phyloP scores from a whole-genome alignment of 2,113 vertebrate genomes.

The Bos indicus region DNA sequence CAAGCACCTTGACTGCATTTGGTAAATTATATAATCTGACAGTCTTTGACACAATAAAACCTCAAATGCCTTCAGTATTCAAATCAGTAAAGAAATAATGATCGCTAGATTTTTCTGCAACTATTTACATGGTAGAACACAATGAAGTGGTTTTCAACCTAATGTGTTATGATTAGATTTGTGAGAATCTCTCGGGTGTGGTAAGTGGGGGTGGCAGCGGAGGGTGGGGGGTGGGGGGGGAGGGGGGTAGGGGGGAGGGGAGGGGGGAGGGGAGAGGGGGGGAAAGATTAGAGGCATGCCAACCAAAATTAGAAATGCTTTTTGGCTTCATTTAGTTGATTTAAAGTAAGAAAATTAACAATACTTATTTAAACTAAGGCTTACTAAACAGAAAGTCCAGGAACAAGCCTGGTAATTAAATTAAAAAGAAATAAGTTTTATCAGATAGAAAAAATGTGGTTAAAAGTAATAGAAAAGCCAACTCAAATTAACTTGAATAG shows the following conservation, averaged over 20 bases:
- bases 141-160: neutral
- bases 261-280: accelerated
- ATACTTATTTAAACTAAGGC: neutral
- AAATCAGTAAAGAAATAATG: neutral
- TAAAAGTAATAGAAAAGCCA: neutral
- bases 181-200: neutral
- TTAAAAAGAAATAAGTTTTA: neutral
- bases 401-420: neutral
- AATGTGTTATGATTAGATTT: neutral
- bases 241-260: neutral
- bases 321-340: neutral
- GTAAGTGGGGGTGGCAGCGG: accelerated
- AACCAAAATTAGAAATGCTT: neutral
- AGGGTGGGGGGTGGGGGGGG: accelerated
- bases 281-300: neutral
- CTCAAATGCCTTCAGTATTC: neutral
- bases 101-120: neutral
- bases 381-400: neutral
- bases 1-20: neutral
- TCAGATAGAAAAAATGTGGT: neutral
- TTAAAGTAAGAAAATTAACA: neutral
- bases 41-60: neutral
- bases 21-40: neutral
- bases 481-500: neutral
- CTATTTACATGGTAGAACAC: neutral